Evolutionary conservation across 2,888 invertebrate species (phyloP), one percentile per base, ranked within the genome.

Genomic region (Heliothis peltigera): DNA sequence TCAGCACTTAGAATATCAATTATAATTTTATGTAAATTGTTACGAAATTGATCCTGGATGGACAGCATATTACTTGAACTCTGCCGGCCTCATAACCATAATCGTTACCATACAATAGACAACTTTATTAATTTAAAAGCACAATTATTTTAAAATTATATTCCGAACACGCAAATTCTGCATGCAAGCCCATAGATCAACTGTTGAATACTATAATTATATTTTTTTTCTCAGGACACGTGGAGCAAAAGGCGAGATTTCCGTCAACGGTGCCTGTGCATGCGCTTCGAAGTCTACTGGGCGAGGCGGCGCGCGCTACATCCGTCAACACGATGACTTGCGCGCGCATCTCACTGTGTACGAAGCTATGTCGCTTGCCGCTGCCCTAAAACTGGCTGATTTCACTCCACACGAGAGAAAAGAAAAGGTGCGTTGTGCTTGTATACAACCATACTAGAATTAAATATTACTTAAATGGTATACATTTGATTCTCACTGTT

Each of bases 311-410:
- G 97, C 98, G 1, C 97, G 97, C 80, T 98, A 98, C 93, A 98
- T 98, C 84, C 98, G 98, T 90, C 98, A 98, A 87, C 96, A 98
- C 68, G 97, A 98, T 87, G 95, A 97, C 84, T 91, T 98, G 83
- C 95, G 98, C 72, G 96, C 96, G 28, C 96, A 97, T 82, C 95
- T 99, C 79, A 97, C 98, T 58, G 97, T 98, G 51, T 95, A 97
- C 83, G 98, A 98, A 92, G 96, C 98, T 79, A 98, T 98, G 97
- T 96, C 96, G 82, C 95, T 98, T 56, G 97, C 98, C 0, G 97
- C 98, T 2, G 96, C 98, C 75, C 96, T 98, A 60, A 98, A 98
- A 88, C 95, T 98, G 55, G 97, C 98, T 77, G 95, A 96, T 56
- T 96, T 97, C 77, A 95, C 96, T 17, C 92, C 95, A n/a, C 95